Base-by-base conservation (phyloP, 2,113 vertebrate genomes). In the Nyctibius bracteatus region DNA sequence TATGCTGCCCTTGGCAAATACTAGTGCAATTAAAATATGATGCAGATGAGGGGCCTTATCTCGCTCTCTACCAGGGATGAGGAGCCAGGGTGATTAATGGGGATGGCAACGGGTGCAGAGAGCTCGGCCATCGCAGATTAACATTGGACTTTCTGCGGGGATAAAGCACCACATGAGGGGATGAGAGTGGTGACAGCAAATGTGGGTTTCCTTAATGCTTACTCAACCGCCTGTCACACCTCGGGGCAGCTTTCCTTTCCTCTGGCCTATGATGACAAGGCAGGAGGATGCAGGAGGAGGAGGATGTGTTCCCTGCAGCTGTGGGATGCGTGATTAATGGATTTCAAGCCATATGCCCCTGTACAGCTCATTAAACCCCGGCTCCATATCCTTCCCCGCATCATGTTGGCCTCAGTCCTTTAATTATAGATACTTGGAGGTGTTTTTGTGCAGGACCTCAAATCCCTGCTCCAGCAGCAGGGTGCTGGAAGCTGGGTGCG, bases 211-310 rank as follows among this genome's bases (percentile, higher is more conserved):
- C 22, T 65, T 31, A 17, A 13, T 4, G 49, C 21, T 87, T 62
- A 6, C 59, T 47, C 54, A 37, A 13, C 5, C 2, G 4, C 31
- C 22, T 31, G 16, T 22, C 39, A 3, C 6, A 24, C 33, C 41
- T 0, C 1, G 2, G 66, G 47, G 55, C 23, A 39, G n/a, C 39
- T 77, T 52, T 44, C 43, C 57, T 46, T 24, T 28, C 30, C 15
- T 6, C 30, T 0, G 1, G 35, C 25, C 4, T 47, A 5, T 1
- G n/a, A 13, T 25, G 81, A 18, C 1, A 12, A 52, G 37, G 35
- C 30, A 35, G 63, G 63, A 74, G 35, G 66, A 43, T 41, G 86
- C 15, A 57, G 47, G 58, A 84, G 22, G 47, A 87, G 57, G n/a
- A 47, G 81, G 49, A 73, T n/a, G 22, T 0, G 17, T 2, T n/a